phyloP scores from a whole-genome alignment of 1,140 invertebrate species.

The Ephestia elutella region DNA sequence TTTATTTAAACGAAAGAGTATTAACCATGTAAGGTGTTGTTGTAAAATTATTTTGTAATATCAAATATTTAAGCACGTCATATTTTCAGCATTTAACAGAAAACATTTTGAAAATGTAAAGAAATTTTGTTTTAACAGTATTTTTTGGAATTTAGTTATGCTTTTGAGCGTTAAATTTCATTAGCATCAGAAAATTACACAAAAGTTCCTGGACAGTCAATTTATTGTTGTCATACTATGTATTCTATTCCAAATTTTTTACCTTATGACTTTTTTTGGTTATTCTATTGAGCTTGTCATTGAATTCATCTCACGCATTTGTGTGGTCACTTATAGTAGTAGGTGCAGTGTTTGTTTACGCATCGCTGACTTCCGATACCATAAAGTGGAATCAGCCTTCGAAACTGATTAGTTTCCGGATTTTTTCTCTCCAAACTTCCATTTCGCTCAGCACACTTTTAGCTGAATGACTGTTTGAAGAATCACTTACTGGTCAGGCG shows the following conservation, averaged over 20 bases:
- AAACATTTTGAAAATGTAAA: too few relatives aligned
- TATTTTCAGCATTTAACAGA: too few relatives aligned
- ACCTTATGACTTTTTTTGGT: neutral
- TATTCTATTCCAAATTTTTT: neutral
- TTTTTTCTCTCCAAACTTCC: conserved; percentile 11
- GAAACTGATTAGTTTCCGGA: conserved; percentile 25
- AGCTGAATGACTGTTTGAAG: neutral
- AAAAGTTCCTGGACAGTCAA: too few relatives aligned
- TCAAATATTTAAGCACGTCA: too few relatives aligned
- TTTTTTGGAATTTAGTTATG: too few relatives aligned
- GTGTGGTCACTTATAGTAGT: neutral
- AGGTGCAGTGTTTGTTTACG: conserved; percentile 11
- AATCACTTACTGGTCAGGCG: neutral
- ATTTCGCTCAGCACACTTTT: conserved; percentile 9
- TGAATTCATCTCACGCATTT: conserved; percentile 1
- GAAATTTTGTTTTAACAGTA: too few relatives aligned
- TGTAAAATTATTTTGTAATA: too few relatives aligned
- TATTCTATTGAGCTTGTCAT: neutral
- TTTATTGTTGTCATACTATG: too few relatives aligned
- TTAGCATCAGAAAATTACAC: too few relatives aligned
- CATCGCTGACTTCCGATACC: conserved; percentile 31
- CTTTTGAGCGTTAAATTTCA: too few relatives aligned
- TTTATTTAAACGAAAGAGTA: too few relatives aligned
- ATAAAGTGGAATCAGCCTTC: conserved; percentile 24
- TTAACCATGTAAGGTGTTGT: too few relatives aligned